Evolutionary conservation across 2,888 invertebrate species (phyloP), one percentile per base, ranked within the genome.

Genomic region (Drosophila monieri): DNA sequence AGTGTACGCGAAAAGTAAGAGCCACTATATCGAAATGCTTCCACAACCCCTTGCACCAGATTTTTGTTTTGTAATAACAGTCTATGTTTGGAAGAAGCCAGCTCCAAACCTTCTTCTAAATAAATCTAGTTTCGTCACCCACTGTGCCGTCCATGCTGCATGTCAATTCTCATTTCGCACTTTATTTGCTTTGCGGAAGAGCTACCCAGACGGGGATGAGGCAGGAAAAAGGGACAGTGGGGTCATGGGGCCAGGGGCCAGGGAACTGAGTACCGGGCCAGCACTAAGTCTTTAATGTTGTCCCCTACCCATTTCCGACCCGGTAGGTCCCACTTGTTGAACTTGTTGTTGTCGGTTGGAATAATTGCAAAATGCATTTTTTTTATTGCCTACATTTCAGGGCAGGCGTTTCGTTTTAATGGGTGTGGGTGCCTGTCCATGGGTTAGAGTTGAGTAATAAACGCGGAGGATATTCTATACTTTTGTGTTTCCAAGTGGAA

Each of bases 81-180:
- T 25, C 25, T 6, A 25, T 25, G 25, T 25, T 1, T 27, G 27
- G 27, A 9, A 9, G 3, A 27, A 27, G 9, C 27, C 9, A 27
- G 3, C 27, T 9, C 9, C 27, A 27, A 27, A 27, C 27, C 27
- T 9, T 25, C 8, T 27, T 9, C 27, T 27, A 27, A 8, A 27
- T 27, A 27, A 27, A 27, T 27, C 27, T 9, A 27, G 9, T 23
- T 23, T 4, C 21, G 4, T 23, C 21, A 4, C 30, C 60, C 64
- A 62, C 61, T 32, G 61, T 62, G 35, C 5, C 32, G 12, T 30
- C 12, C 1, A 5, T n/a, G 39, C 8, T n/a, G 15, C 32, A 56
- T 35, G 61, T 59, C 56, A 76, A 57, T 71, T 66, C 56, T 57
- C 66, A 67, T 78, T 76, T 54, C 46, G 47, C 21, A 35, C 35